Evolutionary conservation across 2,797 vertebrate species (phyloP).

Genomic region (Eulemur albifrons): DNA sequence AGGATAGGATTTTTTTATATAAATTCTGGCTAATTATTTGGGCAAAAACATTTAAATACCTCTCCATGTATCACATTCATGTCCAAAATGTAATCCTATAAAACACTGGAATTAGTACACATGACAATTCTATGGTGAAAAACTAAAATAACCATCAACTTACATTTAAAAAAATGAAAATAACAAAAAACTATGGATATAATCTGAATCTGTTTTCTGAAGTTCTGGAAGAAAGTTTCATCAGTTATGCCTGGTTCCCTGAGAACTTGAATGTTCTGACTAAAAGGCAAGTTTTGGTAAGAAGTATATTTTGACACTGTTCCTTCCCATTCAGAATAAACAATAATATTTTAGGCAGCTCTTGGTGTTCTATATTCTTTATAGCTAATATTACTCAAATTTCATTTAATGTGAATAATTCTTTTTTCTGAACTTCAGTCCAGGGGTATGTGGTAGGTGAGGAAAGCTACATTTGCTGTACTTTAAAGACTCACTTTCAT

Average conservation of each 20-base stretch:
- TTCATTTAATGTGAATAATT: background rate
- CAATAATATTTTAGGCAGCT: conserved; percentile 2
- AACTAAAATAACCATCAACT: conserved; percentile 6
- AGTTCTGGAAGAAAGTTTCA: conserved; percentile 44
- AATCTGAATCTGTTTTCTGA: conserved; percentile 50
- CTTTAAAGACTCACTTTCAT: conserved; percentile 36
- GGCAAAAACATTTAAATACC: background rate
- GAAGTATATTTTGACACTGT: conserved; percentile 10
- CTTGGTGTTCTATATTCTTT: conserved; percentile 10
- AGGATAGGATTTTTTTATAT: background rate
- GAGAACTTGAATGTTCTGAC: conserved; percentile 68
- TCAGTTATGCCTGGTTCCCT: conserved; percentile 64
- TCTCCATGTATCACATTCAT: background rate
- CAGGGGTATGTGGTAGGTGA: background rate
- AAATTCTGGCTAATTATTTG: conserved; percentile 11
- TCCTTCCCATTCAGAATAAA: conserved; percentile 40
- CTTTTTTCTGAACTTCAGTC: conserved; percentile 33
- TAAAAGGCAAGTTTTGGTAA: conserved; percentile 71
- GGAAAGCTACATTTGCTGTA: background rate
- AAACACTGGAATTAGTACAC: background rate
- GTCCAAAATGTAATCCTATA: conserved; percentile 13
- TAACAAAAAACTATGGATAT: background rate
- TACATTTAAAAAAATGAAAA: conserved; percentile 25
- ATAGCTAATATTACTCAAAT: conserved; percentile 14
- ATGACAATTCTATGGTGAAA: conserved; percentile 1